A percentile compares a stretch with the other conserved stretches of the same genome.
phyloP scores from a whole-genome alignment of 2,888 invertebrate species.

The Timema podura region DNA sequence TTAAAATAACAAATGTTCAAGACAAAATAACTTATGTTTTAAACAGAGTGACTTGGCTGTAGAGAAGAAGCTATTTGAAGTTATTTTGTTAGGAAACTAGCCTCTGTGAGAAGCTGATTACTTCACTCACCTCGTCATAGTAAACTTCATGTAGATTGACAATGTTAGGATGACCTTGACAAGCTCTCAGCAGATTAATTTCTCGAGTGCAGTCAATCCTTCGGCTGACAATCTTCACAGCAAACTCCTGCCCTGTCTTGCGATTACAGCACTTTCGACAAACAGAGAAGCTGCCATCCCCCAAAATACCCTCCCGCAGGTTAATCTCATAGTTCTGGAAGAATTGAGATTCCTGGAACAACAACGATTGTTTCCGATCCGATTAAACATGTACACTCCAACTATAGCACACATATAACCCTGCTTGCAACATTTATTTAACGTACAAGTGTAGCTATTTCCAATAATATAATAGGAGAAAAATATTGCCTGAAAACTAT shows the following conservation, averaged over 20 bases:
- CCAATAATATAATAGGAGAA: too few species aligned
- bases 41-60: too few species aligned
- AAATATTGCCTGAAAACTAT: too few species aligned
- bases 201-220: slow-evolving; percentile 67
- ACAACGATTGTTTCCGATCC: too few species aligned
- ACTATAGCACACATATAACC: too few species aligned
- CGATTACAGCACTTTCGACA: slow-evolving; percentile 76
- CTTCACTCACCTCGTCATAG: slow-evolving; percentile 61
- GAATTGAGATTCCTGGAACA: slow-evolving; percentile 72
- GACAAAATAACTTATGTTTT: too few species aligned
- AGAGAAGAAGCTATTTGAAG: too few species aligned
- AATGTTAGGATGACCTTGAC: slow-evolving; percentile 86
- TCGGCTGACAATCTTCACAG: slow-evolving; percentile 80
- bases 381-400: too few species aligned
- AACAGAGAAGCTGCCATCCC: slow-evolving; percentile 86
- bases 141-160: slow-evolving; percentile 80
- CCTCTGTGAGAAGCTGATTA: neutral
- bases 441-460: too few species aligned
- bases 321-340: slow-evolving; percentile 80
- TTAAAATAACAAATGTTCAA: too few species aligned
- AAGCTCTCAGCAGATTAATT: slow-evolving; percentile 70
- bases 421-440: too few species aligned
- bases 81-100: too few species aligned
- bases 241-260: slow-evolving; percentile 69
- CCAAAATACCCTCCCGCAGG: slow-evolving; percentile 63